Evolutionary conservation across 2,888 invertebrate genomes (phyloP), one percentile per base, ranked within the genome.

Genomic region (Arrhopalites spinosus): DNA sequence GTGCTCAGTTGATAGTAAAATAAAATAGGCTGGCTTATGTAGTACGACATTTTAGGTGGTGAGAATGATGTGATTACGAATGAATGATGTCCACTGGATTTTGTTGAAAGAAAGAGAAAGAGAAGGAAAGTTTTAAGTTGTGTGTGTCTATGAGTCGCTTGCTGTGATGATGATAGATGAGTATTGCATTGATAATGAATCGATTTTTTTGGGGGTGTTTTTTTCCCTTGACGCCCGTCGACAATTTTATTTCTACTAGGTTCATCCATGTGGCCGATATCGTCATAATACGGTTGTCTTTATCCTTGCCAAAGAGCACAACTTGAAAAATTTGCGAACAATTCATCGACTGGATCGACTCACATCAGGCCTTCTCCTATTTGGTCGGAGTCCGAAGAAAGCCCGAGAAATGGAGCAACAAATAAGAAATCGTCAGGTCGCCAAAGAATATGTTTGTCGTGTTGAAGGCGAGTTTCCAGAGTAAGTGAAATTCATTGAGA

Each of bases 201-300:
- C 59, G 45, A 61, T 72, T 61, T 72, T 72, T 72, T 8, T 53
- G 11, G 20, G 36, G 36, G 13, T 27, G 1, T 27, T 61, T 56
- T 69, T 29, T 53, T 5, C 20, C 53, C 59, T 59, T 30, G 15
- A 27, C 11, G 23, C 30, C 63, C 29, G 63, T 27, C 30, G 17
- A 27, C 29, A 56, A 7, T 8, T 45, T 56, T 20, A 56, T 56
- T 56, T n/a, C 8, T 27, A 56, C 50, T 53, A 96, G 95, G 95
- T 96, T 77, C 98, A 99, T 87, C 98, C 98, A 1, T 98, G 98
- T 86, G 99, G 99, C 78, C 90, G 98, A 84, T 99, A 98, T 87
- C 90, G 97, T 73, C 95, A 97, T 88, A 99, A 99, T 87, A 96
- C 97, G 8, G 93, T 99, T 80, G 93, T 95, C 74, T 96, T 95